phyloP scores from a whole-genome alignment of 2,113 vertebrate species.

The Dolichallabes microphthalmus region DNA sequence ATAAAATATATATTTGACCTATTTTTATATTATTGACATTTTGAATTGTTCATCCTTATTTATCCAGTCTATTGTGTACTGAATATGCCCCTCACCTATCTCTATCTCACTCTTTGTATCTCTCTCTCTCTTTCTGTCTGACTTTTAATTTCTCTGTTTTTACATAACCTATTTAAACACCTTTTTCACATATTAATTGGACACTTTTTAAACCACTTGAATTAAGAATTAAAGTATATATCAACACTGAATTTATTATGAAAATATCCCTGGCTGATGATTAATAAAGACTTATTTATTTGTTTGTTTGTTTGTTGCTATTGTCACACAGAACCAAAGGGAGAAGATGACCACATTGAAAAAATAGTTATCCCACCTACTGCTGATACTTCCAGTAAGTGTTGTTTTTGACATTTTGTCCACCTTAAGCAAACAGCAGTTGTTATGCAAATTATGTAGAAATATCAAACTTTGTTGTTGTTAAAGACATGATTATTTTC shows the following conservation, averaged over 20 bases:
- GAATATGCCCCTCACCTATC: too few relatives aligned
- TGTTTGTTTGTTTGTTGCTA: not conserved
- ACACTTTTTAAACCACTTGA: too few relatives aligned
- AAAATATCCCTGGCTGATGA: too few relatives aligned
- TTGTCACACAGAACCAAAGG: not conserved
- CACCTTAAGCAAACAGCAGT: too few relatives aligned
- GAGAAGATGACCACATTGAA: constrained; percentile 1
- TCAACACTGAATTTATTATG: too few relatives aligned
- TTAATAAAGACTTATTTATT: not conserved
- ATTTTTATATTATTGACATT: not conserved
- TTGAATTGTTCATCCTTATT: not conserved
- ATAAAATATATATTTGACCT: not conserved
- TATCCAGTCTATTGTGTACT: not conserved
- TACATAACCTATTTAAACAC: too few relatives aligned
- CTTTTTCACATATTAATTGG: too few relatives aligned
- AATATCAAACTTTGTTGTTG: not conserved
- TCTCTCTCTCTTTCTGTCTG: too few relatives aligned
- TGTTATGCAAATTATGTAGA: not conserved
- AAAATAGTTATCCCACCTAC: not conserved
- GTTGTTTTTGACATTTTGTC: not conserved
- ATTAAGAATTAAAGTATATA: too few relatives aligned
- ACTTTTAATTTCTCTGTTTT: too few relatives aligned
- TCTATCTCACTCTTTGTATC: too few relatives aligned
- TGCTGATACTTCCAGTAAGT: not conserved
- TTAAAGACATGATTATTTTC: not conserved